Evolutionary conservation across 2,797 vertebrate genomes (phyloP).

Genomic region (Syndactyla subalaris): DNA sequence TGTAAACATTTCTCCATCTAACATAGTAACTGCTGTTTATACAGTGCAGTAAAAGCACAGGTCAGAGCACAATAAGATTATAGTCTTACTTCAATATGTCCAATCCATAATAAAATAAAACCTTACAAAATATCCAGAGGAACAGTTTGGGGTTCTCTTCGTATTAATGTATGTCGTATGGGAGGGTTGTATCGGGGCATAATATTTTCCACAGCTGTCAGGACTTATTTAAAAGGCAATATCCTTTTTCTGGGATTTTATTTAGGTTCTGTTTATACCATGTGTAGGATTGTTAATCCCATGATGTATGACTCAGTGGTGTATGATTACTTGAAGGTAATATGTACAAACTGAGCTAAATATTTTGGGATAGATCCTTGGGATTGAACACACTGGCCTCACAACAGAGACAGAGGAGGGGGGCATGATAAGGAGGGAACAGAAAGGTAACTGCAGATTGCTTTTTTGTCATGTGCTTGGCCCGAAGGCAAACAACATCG

Average conservation of each 20-base stretch:
- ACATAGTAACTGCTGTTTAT: slow-evolving; percentile 78
- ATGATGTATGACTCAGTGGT: slow-evolving; percentile 75
- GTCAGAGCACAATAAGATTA: slow-evolving; percentile 80
- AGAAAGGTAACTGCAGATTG: not conserved
- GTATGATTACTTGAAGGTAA: slow-evolving; percentile 75
- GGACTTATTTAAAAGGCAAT: slow-evolving; percentile 82
- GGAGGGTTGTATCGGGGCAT: slow-evolving; percentile 71
- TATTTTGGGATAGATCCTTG: slow-evolving; percentile 37
- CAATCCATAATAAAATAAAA: slow-evolving; percentile 77
- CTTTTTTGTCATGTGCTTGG: not conserved
- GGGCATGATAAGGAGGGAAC: not conserved
- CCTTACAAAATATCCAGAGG: slow-evolving; percentile 72
- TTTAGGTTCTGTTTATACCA: slow-evolving; percentile 80
- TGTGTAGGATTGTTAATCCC: slow-evolving; percentile 76
- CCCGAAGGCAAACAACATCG: not conserved
- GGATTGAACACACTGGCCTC: slow-evolving; percentile 5
- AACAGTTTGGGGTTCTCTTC: slow-evolving; percentile 66
- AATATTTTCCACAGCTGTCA: slow-evolving; percentile 82
- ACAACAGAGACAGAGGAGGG: not conserved
- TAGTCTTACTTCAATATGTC: slow-evolving; percentile 79
- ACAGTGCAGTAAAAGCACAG: slow-evolving; percentile 75
- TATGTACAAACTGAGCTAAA: slow-evolving; percentile 57
- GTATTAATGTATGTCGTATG: slow-evolving; percentile 72
- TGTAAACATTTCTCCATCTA: slow-evolving; percentile 80
- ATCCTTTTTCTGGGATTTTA: slow-evolving; percentile 77